A percentile compares a stretch with the other conserved stretches of the same genome.
These are phyloP conservation scores for Rhamphomyia laevipes DNA, from an alignment of 2,888 invertebrate species.

Conservation along the genomic window DNA sequence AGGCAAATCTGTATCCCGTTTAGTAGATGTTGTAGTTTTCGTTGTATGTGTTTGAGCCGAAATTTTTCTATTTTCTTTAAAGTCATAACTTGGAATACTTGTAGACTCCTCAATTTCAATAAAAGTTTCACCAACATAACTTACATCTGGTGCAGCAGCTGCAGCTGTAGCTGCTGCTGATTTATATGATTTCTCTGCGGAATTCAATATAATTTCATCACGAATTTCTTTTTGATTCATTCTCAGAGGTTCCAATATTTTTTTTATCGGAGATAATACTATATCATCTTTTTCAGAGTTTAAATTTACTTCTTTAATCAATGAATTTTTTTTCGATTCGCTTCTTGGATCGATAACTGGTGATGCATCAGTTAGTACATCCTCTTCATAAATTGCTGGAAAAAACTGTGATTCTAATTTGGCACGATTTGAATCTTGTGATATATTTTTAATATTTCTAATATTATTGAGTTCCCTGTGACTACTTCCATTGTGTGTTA, in stretches of 20 bases:
- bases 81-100: conserved; percentile 7
- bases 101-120: conserved; percentile 35
- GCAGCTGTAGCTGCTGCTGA: conserved; percentile 13
- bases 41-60: neutral
- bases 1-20: neutral
- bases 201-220: neutral
- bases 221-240: conserved; percentile 17
- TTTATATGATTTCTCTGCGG: neutral
- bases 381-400: conserved; percentile 31
- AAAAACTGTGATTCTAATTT: conserved; percentile 33
- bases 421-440: conserved; percentile 13
- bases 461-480: neutral
- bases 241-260: conserved; percentile 30
- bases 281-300: conserved; percentile 37
- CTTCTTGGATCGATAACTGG: neutral
- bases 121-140: conserved; percentile 37
- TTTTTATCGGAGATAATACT: conserved; percentile 29
- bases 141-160: conserved; percentile 33
- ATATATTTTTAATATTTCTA: no score
- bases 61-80: neutral
- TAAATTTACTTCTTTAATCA: conserved; percentile 6
- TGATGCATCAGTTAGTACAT: conserved; percentile 16
- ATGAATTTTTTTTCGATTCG: conserved; percentile 9
- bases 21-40: neutral
- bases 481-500: conserved; percentile 11